These are phyloP conservation scores for Netelia melanura DNA, from an alignment of 2,888 invertebrate genomes.

Conservation along the genomic window DNA sequence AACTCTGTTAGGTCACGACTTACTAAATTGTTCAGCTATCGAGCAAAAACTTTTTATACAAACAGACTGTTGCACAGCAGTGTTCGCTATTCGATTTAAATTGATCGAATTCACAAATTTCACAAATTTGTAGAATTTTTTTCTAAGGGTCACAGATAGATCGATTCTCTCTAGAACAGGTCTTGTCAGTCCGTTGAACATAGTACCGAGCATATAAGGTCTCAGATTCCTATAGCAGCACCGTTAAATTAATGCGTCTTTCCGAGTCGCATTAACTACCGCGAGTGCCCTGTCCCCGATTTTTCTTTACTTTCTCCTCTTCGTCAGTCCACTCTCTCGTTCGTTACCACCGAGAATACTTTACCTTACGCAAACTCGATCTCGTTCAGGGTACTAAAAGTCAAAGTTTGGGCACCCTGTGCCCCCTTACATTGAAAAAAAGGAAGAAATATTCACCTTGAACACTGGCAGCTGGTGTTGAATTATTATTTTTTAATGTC, in stretches of 20 bases:
- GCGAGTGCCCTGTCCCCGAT: not conserved
- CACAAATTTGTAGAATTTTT: no score
- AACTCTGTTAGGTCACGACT: not conserved
- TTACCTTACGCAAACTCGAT: slow-evolving; percentile 56
- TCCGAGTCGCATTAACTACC: slow-evolving; percentile 61
- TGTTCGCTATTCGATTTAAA: not conserved
- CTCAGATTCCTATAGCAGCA: slow-evolving; percentile 19
- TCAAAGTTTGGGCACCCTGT: slow-evolving; percentile 42
- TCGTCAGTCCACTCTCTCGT: slow-evolving; percentile 5
- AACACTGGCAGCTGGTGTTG: not conserved
- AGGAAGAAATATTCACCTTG: not conserved
- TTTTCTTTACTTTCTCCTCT: slow-evolving; percentile 7
- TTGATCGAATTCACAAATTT: not conserved
- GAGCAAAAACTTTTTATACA: not conserved
- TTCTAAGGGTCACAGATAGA: not conserved
- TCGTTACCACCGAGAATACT: slow-evolving; percentile 46
- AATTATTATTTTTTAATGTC: slow-evolving; percentile 12
- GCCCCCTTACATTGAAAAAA: slow-evolving; percentile 26
- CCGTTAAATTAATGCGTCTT: slow-evolving; percentile 62
- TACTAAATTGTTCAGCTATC: not conserved
- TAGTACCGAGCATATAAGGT: slow-evolving; percentile 3
- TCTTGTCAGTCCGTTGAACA: not conserved
- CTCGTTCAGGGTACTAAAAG: slow-evolving; percentile 48
- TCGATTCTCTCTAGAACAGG: not conserved
- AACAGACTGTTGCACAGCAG: not conserved